Conservation (phyloP, 2,888 invertebrate species). For the Plagodis pulveraria region DNA sequence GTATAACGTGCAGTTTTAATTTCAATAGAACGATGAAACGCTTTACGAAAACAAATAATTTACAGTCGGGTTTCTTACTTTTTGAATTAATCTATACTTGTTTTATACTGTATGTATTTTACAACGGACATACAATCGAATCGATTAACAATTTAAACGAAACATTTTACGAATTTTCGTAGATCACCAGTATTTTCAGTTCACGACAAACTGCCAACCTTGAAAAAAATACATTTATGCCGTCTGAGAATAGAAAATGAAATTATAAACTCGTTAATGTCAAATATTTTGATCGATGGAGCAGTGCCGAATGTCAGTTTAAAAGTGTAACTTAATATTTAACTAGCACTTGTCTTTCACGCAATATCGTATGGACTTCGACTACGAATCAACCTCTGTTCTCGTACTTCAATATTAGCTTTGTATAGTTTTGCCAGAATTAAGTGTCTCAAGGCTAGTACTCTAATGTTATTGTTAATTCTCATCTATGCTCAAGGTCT, state of each 20-base stretch:
- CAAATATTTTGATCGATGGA: conserved; percentile 43
- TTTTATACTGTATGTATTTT: too few species aligned
- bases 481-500: conserved; percentile 1
- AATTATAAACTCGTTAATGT: conserved; percentile 35
- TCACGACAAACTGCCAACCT: conserved; percentile 18
- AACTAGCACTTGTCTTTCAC: conserved; percentile 34
- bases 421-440: conserved; percentile 16
- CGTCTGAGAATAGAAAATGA: conserved; percentile 14
- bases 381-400: conserved; percentile 8
- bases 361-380: conserved; percentile 30
- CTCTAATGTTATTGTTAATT: too few species aligned
- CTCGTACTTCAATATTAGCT: conserved; percentile 19
- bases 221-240: conserved; percentile 13
- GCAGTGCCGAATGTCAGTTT: conserved; percentile 28
- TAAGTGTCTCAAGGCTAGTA: not conserved
- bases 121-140: too few species aligned
- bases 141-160: too few species aligned
- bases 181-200: too few species aligned
- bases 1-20: too few species aligned
- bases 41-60: too few species aligned
- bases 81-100: too few species aligned
- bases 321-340: too few species aligned
- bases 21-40: too few species aligned
- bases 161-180: too few species aligned
- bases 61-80: too few species aligned